phyloP scores from a whole-genome alignment of 2,113 vertebrate genomes.

The Climacteris rufus region DNA sequence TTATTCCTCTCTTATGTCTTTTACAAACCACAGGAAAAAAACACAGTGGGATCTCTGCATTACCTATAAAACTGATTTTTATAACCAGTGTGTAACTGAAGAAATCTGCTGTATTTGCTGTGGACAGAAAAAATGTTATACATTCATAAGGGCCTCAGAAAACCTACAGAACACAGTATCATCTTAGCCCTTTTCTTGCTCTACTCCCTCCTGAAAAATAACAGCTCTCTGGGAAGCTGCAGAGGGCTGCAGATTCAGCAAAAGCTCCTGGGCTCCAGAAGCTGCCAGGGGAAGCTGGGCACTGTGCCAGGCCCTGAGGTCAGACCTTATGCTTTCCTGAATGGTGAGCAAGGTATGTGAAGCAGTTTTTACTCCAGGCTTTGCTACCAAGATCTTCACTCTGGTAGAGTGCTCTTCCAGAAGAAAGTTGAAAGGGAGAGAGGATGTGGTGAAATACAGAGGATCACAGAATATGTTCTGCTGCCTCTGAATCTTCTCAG shows the following conservation, averaged over 20 bases:
- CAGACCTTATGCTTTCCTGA: neutral
- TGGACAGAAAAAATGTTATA: neutral
- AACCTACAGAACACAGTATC: neutral
- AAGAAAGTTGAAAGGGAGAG: neutral
- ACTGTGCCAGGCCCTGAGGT: neutral
- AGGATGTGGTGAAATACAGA: accelerated
- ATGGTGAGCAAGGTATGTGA: neutral
- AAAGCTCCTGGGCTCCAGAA: neutral
- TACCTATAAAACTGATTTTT: neutral
- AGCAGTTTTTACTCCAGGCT: neutral
- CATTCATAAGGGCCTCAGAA: neutral
- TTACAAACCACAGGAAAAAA: no score
- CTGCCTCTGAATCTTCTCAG: neutral
- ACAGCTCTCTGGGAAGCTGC: neutral
- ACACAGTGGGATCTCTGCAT: neutral
- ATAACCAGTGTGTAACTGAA: neutral
- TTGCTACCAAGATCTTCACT: neutral
- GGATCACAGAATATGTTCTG: neutral
- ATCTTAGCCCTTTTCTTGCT: neutral
- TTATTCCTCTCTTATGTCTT: neutral
- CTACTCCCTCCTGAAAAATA: neutral
- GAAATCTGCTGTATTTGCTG: neutral
- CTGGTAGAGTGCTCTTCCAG: neutral
- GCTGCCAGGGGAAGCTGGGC: slow-evolving; percentile 18
- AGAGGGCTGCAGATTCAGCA: neutral